Evolutionary conservation across 2,797 vertebrate genomes (phyloP).

Genomic region (Pygocentrus nattereri): DNA sequence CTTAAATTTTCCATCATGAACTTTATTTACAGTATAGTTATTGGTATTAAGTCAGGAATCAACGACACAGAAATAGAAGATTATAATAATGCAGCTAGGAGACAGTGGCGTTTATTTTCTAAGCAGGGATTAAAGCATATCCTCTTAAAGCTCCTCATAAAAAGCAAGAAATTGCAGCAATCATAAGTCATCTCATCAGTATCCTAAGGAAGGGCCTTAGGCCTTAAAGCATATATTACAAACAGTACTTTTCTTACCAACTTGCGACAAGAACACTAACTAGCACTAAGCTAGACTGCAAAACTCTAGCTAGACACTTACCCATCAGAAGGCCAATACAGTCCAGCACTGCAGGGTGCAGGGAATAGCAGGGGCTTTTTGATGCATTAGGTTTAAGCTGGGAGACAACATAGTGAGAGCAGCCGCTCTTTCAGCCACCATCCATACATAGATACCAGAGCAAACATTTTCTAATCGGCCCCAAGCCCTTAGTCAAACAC

Average conservation of each 20-base stretch:
- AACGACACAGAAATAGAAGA: slow-evolving; percentile 32
- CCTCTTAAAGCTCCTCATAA: slow-evolving; percentile 27
- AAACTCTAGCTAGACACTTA: neutral
- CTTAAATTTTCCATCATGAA: slow-evolving; percentile 34
- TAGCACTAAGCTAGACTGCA: neutral
- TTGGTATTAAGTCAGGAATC: slow-evolving; percentile 32
- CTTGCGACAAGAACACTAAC: neutral
- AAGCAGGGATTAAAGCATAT: slow-evolving; percentile 28
- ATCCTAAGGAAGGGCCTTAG: neutral
- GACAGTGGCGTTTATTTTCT: slow-evolving; percentile 43
- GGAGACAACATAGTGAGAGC: slow-evolving; percentile 57
- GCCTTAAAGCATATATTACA: neutral
- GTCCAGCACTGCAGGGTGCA: slow-evolving; percentile 27
- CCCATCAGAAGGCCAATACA: neutral
- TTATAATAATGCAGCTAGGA: slow-evolving; percentile 25
- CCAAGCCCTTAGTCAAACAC: slow-evolving; percentile 62
- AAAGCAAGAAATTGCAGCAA: slow-evolving; percentile 34
- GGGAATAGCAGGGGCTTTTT: slow-evolving; percentile 58
- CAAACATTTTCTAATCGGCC: slow-evolving; percentile 65
- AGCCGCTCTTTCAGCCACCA: slow-evolving; percentile 52
- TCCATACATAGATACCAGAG: slow-evolving; percentile 62
- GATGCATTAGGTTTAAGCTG: slow-evolving; percentile 64
- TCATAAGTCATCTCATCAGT: slow-evolving; percentile 12
- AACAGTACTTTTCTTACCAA: neutral
- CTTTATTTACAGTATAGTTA: slow-evolving; percentile 30